Evolutionary conservation across 2,888 invertebrate genomes (phyloP).

Genomic region (Fragum fragum): DNA sequence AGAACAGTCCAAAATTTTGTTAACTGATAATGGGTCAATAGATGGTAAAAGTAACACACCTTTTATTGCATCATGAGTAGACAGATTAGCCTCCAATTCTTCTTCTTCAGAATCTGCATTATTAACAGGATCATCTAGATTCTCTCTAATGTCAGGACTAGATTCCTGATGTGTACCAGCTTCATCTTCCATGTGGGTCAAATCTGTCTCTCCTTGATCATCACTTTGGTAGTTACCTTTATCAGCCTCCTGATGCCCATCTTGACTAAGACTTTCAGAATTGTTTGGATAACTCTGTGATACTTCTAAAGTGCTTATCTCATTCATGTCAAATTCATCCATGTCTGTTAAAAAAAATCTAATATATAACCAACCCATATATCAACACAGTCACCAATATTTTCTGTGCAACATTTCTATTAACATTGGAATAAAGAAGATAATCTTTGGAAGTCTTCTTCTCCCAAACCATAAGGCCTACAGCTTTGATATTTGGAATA

Average conservation of each 20-base stretch:
- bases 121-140: constrained; percentile 2
- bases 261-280: neutral
- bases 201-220: neutral
- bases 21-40: too few species aligned
- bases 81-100: constrained; percentile 1
- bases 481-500: too few species aligned
- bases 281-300: neutral
- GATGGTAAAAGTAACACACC: too few species aligned
- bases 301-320: constrained; percentile 28
- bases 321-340: constrained; percentile 42
- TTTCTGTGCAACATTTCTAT: too few species aligned
- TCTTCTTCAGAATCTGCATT: neutral
- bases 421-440: too few species aligned
- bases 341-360: constrained; percentile 24
- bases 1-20: too few species aligned
- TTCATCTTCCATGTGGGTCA: neutral
- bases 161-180: constrained; percentile 14
- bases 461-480: too few species aligned
- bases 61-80: constrained; percentile 26
- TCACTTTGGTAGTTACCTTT: neutral
- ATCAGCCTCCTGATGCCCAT: neutral
- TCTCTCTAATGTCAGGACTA: neutral
- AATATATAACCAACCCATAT: too few species aligned
- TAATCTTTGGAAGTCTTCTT: too few species aligned
- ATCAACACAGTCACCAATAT: too few species aligned